Evolutionary conservation across 1,140 invertebrate genomes (phyloP).

Genomic region (Drosophila equinoxialis): DNA sequence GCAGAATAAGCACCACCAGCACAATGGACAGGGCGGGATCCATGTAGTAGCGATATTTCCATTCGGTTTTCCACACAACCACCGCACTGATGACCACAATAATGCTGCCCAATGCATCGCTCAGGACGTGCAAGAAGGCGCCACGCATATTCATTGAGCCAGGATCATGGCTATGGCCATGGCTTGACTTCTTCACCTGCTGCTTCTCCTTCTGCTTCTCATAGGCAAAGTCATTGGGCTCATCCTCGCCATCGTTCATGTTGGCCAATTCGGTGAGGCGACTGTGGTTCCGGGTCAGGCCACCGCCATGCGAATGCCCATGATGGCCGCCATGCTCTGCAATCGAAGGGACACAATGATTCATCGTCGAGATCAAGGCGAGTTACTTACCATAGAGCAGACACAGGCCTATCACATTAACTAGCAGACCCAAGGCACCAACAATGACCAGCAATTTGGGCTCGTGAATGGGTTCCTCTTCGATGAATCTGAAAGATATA

Average conservation of each 20-base stretch:
- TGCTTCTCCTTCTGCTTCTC: conserved; percentile 79
- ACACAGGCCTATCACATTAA: conserved; percentile 92
- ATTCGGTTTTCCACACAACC: conserved; percentile 94
- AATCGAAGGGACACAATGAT: conserved; percentile 23
- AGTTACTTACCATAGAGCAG: conserved; percentile 89
- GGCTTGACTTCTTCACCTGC: conserved; percentile 76
- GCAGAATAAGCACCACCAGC: conserved; percentile 91
- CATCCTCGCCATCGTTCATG: conserved; percentile 92
- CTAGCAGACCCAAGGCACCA: conserved; percentile 90
- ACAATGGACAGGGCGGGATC: conserved; percentile 96
- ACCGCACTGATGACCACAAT: conserved; percentile 98
- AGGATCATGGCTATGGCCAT: conserved; percentile 86
- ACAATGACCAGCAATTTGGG: conserved; percentile 90
- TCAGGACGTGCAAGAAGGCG: conserved; percentile 98
- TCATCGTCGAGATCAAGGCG: background rate
- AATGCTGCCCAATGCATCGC: conserved; percentile 97
- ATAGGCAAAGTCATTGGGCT: conserved; percentile 84
- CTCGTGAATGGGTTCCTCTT: conserved; percentile 92
- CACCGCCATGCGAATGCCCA: conserved; percentile 89
- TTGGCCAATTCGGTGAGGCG: conserved; percentile 83
- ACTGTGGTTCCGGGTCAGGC: conserved; percentile 85
- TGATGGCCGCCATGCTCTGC: conserved; percentile 90
- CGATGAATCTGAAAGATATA: conserved; percentile 86
- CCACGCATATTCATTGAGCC: conserved; percentile 98
- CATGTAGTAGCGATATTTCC: conserved; percentile 93